A percentile compares a stretch with the other conserved stretches of the same genome.
Evolutionary conservation across 2,888 invertebrate genomes (phyloP).

Genomic region (Diarsia mendica): DNA sequence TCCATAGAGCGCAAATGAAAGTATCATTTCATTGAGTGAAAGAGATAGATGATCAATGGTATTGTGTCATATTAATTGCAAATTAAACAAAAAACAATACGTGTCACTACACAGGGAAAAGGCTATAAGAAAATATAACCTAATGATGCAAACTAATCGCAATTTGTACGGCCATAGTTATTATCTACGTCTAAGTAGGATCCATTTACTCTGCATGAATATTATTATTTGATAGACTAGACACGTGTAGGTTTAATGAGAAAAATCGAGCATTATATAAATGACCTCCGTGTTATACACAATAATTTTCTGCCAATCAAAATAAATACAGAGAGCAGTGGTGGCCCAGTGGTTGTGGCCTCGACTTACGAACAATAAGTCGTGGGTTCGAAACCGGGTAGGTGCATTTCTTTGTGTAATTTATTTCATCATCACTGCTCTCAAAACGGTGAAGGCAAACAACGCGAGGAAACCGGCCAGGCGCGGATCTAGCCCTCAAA

Average conservation of each 20-base stretch:
- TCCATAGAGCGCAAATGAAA: background rate
- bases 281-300: constrained; percentile 43
- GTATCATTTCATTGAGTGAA: too few species aligned
- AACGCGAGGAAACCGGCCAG: too few species aligned
- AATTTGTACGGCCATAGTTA: constrained; percentile 23
- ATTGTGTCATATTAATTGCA: background rate
- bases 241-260: constrained; percentile 18
- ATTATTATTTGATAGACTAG: constrained; percentile 30
- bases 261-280: constrained; percentile 42
- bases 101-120: constrained; percentile 12
- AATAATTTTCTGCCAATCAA: constrained; percentile 45
- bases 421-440: too few species aligned
- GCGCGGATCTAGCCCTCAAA: too few species aligned
- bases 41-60: too few species aligned
- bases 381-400: too few species aligned
- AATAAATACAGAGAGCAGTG: constrained; percentile 19
- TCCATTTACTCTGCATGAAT: constrained; percentile 15
- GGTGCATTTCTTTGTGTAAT: too few species aligned
- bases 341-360: too few species aligned
- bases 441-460: too few species aligned
- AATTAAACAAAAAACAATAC: background rate
- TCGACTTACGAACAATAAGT: too few species aligned
- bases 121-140: constrained; percentile 26
- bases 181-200: constrained; percentile 27
- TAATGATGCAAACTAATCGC: constrained; percentile 12